Percentiles rank a stretch among this genome's conserved stretches.
Evolutionary conservation across 2,113 vertebrate species (phyloP).

Genomic region (Platysternon megacephalum): DNA sequence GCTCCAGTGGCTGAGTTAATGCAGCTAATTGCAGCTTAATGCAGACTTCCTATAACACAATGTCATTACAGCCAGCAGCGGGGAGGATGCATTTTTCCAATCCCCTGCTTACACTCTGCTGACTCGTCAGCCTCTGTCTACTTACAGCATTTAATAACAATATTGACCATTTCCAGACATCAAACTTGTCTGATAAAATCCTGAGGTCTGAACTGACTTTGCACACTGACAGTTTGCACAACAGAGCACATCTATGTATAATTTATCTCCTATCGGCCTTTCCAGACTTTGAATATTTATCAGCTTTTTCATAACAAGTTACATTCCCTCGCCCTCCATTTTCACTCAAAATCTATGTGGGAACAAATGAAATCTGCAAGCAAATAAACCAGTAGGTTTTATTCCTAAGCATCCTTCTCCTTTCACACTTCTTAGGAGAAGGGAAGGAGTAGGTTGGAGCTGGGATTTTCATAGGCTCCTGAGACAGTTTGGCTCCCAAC

Average conservation of each 20-base stretch:
- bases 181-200: slow-evolving; percentile 65
- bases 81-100: slow-evolving; percentile 17
- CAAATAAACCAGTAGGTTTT: neutral
- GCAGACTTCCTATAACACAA: neutral
- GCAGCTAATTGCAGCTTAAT: neutral
- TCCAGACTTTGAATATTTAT: slow-evolving; percentile 26
- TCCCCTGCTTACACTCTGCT: slow-evolving; percentile 21
- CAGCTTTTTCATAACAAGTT: slow-evolving; percentile 3
- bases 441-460: rapidly evolving
- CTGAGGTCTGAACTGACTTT: slow-evolving; percentile 67
- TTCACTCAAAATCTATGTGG: neutral
- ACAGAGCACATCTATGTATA: slow-evolving; percentile 65
- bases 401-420: neutral
- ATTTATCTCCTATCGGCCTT: slow-evolving; percentile 57
- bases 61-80: neutral
- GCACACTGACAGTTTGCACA: slow-evolving; percentile 63
- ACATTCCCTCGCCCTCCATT: neutral
- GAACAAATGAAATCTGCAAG: slow-evolving; percentile 47
- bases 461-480: neutral
- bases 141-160: slow-evolving; percentile 19
- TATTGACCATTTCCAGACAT: slow-evolving; percentile 72
- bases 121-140: slow-evolving; percentile 50
- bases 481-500: no score
- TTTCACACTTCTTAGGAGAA: rapidly evolving
- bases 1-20: rapidly evolving